Percentiles rank a stretch among this genome's conserved stretches.
phyloP scores from a whole-genome alignment of 2,113 vertebrate species.

The Crypturellus undulatus region DNA sequence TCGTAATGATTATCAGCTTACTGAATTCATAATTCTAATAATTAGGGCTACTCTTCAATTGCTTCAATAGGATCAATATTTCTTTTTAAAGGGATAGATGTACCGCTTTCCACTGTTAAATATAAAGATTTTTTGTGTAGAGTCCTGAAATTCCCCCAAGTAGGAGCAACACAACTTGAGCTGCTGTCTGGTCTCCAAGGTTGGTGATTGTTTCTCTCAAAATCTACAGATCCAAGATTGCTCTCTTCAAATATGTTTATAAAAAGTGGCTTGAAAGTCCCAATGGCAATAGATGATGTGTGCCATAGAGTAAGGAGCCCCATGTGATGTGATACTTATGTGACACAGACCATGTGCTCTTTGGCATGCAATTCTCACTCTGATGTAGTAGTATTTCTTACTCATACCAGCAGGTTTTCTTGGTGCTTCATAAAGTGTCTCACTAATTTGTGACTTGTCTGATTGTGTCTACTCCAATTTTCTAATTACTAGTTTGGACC shows the following conservation, averaged over 20 bases:
- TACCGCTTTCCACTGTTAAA: background rate
- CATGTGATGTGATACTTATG: background rate
- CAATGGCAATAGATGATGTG: background rate
- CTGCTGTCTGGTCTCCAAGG: background rate
- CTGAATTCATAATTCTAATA: conserved; percentile 1
- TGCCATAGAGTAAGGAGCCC: background rate
- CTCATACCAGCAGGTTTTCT: accelerated
- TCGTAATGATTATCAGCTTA: background rate
- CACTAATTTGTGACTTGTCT: background rate
- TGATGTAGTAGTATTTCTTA: accelerated
- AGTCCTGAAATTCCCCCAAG: background rate
- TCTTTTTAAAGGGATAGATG: background rate
- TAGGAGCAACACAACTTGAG: background rate
- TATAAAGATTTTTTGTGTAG: background rate
- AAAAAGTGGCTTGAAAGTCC: background rate
- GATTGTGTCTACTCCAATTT: background rate
- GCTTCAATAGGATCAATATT: background rate
- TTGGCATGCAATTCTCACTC: no score
- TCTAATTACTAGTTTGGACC: accelerated
- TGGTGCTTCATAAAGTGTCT: background rate
- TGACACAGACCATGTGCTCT: background rate
- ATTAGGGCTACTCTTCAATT: background rate
- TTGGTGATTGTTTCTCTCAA: background rate
- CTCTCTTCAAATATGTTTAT: background rate
- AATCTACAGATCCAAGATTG: background rate